phyloP scores from a whole-genome alignment of 2,113 vertebrate genomes.

The Synchiropus splendidus region DNA sequence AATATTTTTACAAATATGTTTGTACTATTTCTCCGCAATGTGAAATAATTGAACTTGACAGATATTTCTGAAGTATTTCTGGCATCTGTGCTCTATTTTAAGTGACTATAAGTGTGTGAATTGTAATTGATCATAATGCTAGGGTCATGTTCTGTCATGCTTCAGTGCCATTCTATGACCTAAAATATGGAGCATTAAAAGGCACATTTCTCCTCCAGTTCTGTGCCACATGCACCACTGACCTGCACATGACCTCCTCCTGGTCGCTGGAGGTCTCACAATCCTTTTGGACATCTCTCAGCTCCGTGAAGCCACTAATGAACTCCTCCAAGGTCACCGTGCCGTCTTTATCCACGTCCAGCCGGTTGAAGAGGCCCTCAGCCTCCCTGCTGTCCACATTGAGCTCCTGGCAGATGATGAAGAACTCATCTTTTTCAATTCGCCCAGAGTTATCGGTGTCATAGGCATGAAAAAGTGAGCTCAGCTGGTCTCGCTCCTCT shows the following conservation, averaged over 20 bases:
- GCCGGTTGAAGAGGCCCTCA: conserved; percentile 73
- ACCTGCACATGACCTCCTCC: conserved; percentile 25
- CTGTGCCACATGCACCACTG: conserved; percentile 9
- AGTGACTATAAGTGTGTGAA: too few relatives aligned
- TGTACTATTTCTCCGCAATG: too few relatives aligned
- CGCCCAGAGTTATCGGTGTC: conserved; percentile 76
- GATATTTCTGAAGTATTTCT: too few relatives aligned
- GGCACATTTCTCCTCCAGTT: too few relatives aligned
- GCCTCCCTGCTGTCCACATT: conserved; percentile 69
- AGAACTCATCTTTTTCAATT: conserved; percentile 77
- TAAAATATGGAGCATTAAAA: too few relatives aligned
- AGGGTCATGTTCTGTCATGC: too few relatives aligned
- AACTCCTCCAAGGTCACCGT: conserved; percentile 81
- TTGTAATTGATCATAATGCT: too few relatives aligned
- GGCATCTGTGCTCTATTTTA: too few relatives aligned
- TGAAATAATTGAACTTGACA: too few relatives aligned
- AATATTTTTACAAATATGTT: too few relatives aligned
- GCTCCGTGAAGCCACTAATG: conserved; percentile 73
- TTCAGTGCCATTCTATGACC: too few relatives aligned
- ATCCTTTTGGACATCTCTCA: conserved; percentile 24
- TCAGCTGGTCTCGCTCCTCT: conserved; percentile 58
- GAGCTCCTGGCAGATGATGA: conserved; percentile 73
- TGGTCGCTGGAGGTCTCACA: neutral
- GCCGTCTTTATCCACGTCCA: conserved; percentile 81
- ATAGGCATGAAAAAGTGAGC: conserved; percentile 70